Percentiles rank a stretch among this genome's conserved stretches.
phyloP scores from a whole-genome alignment of 2,888 invertebrate species.

The Eupelmus urozonus region DNA sequence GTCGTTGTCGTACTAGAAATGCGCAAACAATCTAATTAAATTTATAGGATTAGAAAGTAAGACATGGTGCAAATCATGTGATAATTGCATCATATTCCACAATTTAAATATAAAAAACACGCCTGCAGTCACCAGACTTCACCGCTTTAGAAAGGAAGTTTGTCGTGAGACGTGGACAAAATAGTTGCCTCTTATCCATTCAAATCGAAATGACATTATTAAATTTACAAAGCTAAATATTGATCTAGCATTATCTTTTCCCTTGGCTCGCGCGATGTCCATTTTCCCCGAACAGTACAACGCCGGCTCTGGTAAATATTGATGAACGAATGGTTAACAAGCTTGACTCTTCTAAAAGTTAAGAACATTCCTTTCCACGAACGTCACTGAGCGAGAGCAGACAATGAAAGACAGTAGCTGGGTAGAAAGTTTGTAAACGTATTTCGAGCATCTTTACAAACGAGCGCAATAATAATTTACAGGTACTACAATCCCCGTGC shows the following conservation, averaged over 20 bases:
- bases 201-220: too few relatives aligned
- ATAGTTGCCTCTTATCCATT: too few relatives aligned
- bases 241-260: neutral
- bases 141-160: too few relatives aligned
- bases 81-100: constrained; percentile 33
- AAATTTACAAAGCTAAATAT: too few relatives aligned
- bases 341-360: neutral
- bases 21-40: neutral
- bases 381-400: neutral
- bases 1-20: too few relatives aligned
- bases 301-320: constrained; percentile 4
- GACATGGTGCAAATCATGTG: constrained; percentile 16
- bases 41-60: constrained; percentile 3
- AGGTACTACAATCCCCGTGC: neutral
- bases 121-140: too few relatives aligned
- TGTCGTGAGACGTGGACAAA: too few relatives aligned
- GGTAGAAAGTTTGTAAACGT: constrained; percentile 45
- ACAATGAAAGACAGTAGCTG: constrained; percentile 39
- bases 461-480: constrained; percentile 30
- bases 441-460: constrained; percentile 22
- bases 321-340: constrained; percentile 1
- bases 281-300: neutral
- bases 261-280: neutral
- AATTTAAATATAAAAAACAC: too few relatives aligned
- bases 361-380: constrained; percentile 18